Base-by-base conservation (phyloP, 2,888 invertebrate species). In the Chalcosyrphus nemorum region DNA sequence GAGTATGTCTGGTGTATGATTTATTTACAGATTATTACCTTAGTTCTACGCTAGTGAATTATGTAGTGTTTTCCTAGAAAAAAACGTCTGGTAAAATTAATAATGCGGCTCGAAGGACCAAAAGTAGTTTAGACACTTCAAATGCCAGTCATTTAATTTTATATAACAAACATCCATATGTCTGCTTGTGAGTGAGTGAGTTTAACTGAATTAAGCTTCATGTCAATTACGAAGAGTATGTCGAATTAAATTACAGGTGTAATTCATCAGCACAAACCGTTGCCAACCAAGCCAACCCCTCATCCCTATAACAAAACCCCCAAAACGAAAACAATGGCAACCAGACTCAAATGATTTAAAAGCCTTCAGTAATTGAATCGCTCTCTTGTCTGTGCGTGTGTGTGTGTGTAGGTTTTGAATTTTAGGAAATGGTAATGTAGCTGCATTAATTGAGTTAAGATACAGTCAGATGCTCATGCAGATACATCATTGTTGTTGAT, bases 331-430 rank as follows among this genome's bases (percentile, higher is more conserved):
- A 80, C 80, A 80, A 74, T 80, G 45, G 41, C 80, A 70, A 72
- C 72, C 72, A 80, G 80, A 78, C 84, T 70, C 78, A 84, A 84
- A 84, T 84, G 84, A 80, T 84, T 84, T 84, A 84, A 84, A 84
- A 84, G 84, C 84, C 56, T 80, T 75, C 24, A 27, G 74, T 84
- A 84, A 84, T 84, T 84, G 70, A 84, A 84, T 84, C 80, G 38
- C 41, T 43, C 61, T n/a, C n/a, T n/a, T 59, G 43, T 56, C 32
- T 29, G 38, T 45, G 15, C n/a, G 21, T 38, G 9, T n/a, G 29
- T 7, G 7, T 11, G 13, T 41, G 21, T 41, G 52, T 68, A 43
- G 2, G 38, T 63, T 72, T 43, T 43, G 29, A 21, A 19, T 66
- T 61, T 61, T 72, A 29, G 65, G 7, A 80, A 74, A 80, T 81